Percentiles rank a stretch among this genome's conserved stretches.
phyloP scores from a whole-genome alignment of 2,113 vertebrate genomes.

The Mus pahari region DNA sequence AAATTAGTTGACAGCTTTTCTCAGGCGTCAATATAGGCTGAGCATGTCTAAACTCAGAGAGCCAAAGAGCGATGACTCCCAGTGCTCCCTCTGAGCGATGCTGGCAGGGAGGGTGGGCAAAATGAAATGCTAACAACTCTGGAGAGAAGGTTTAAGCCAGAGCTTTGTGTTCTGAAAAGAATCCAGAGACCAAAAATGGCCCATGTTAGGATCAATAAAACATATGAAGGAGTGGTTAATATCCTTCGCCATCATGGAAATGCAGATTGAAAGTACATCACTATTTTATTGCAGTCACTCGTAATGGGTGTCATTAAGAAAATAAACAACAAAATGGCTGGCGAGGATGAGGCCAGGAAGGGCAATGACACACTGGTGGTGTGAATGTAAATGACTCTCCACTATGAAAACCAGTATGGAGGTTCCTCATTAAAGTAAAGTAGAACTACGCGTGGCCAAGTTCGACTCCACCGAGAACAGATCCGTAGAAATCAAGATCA shows the following conservation, averaged over 20 bases:
- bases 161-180: constrained; percentile 17
- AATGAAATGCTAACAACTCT: constrained; percentile 6
- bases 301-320: not conserved
- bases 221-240: not conserved
- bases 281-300: not conserved
- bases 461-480: not conserved
- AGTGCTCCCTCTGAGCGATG: not conserved
- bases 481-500: not conserved
- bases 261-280: not conserved
- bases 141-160: not conserved
- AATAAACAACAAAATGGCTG: not conserved
- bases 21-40: not conserved
- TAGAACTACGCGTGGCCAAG: not conserved
- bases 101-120: not conserved
- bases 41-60: not conserved
- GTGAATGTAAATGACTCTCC: not conserved
- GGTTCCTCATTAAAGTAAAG: not conserved
- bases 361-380: not conserved
- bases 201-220: not conserved
- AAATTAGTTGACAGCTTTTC: not conserved
- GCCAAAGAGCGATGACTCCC: not conserved
- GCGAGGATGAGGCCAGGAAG: not conserved
- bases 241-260: not conserved
- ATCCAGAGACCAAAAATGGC: not conserved
- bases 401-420: not conserved